Percentiles rank a stretch among this genome's conserved stretches.
These are phyloP conservation scores for Salticus scenicus DNA, from an alignment of 2,888 invertebrate species.

Conservation along the genomic window DNA sequence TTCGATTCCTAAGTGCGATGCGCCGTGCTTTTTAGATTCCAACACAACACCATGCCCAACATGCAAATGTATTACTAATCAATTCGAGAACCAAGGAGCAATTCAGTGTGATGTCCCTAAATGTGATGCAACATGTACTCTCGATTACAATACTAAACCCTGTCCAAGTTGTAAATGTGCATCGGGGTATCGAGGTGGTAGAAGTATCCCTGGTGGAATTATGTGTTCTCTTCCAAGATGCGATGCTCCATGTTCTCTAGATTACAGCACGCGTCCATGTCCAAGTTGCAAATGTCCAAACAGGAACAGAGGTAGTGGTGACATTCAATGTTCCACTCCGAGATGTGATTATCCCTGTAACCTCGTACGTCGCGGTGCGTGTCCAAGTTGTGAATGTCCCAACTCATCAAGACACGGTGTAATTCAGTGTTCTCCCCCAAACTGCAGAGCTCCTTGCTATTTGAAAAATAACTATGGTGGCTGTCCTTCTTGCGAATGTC, in stretches of 20 bases:
- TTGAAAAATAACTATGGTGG: not conserved
- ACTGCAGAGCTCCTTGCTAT: not conserved
- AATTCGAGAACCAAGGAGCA: not conserved
- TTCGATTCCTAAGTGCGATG: conserved; percentile 27
- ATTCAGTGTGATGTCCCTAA: conserved; percentile 37
- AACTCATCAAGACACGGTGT: not conserved
- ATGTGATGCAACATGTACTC: conserved; percentile 15
- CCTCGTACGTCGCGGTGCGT: conserved; percentile 10
- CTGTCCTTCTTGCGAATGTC: not conserved
- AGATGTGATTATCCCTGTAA: conserved; percentile 25
- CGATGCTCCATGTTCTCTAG: conserved; percentile 21
- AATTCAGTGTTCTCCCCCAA: conserved; percentile 38
- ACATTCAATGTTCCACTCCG: conserved; percentile 14
- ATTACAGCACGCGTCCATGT: conserved; percentile 25
- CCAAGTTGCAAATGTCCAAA: conserved; percentile 35
- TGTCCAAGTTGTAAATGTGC: conserved; percentile 36
- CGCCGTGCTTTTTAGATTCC: conserved; percentile 27
- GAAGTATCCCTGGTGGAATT: not conserved
- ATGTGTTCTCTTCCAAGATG: conserved; percentile 35
- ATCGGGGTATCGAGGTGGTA: not conserved
- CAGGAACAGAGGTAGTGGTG: not conserved
- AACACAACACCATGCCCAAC: conserved; percentile 25
- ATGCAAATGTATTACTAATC: conserved; percentile 30
- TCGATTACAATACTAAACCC: conserved; percentile 24
- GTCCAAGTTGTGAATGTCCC: conserved; percentile 30